Evolutionary conservation across 2,113 vertebrate genomes (phyloP).

Genomic region (Antechinus stuartii): DNA sequence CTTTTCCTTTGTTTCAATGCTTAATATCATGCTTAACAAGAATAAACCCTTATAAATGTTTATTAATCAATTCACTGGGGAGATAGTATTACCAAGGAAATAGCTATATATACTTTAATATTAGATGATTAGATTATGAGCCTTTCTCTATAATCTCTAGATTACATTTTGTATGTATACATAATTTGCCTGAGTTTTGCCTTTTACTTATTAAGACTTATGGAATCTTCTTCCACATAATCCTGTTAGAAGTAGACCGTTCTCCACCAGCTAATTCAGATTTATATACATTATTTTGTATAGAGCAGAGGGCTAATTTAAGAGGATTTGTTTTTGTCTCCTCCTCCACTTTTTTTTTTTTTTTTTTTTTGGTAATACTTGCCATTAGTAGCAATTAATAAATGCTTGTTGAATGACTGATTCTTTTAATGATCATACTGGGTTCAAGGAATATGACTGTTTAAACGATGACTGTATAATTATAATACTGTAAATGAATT

Average conservation of each 20-base stretch:
- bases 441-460: not conserved
- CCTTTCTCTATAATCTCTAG: no score
- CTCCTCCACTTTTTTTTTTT: not conserved
- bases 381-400: not conserved
- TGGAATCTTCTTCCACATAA: not conserved
- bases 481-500: not conserved
- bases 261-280: not conserved
- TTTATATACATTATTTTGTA: not conserved
- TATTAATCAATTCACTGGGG: not conserved
- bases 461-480: not conserved
- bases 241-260: not conserved
- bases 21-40: not conserved
- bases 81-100: not conserved
- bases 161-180: not conserved
- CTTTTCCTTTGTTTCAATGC: rapidly evolving
- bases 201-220: not conserved
- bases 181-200: not conserved
- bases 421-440: not conserved
- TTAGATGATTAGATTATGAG: not conserved
- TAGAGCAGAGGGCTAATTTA: not conserved
- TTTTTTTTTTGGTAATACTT: not conserved
- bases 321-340: not conserved
- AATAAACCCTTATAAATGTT: not conserved
- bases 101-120: not conserved
- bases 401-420: not conserved